phyloP scores from a whole-genome alignment of 2,113 vertebrate genomes.

The Panurus biarmicus region DNA sequence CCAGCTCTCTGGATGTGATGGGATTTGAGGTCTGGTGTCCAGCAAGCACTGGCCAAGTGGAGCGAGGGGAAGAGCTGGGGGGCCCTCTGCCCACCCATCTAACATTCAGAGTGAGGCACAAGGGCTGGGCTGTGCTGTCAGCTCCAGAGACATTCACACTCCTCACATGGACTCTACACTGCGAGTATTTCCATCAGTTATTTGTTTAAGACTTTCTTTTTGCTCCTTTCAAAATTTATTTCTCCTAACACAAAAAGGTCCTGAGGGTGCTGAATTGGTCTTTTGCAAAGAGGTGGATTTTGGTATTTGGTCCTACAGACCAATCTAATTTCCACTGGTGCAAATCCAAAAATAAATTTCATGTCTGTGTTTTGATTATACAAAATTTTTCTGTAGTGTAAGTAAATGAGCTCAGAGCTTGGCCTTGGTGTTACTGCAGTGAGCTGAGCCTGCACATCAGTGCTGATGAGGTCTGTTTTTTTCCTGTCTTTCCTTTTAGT shows the following conservation, averaged over 20 bases:
- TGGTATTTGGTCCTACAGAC: not conserved
- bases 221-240: not conserved
- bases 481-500: conserved; percentile 23
- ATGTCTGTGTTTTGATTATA: not conserved
- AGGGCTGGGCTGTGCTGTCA: not conserved
- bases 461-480: not conserved
- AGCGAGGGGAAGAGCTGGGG: not conserved
- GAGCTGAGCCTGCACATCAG: not conserved
- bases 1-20: not conserved
- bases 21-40: not conserved
- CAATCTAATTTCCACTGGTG: not conserved
- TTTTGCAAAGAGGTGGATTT: not conserved
- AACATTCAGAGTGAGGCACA: fast-evolving
- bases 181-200: not conserved
- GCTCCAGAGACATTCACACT: not conserved
- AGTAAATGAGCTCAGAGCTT: conserved; percentile 2
- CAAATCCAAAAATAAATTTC: not conserved
- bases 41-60: not conserved
- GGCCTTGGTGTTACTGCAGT: not conserved
- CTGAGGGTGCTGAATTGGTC: not conserved
- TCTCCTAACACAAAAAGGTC: not conserved
- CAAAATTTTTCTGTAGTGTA: not conserved
- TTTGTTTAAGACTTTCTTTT: not conserved
- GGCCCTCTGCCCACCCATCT: not conserved
- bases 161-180: not conserved